phyloP scores from a whole-genome alignment of 2,113 vertebrate genomes.

The Callocephalon fimbriatum region DNA sequence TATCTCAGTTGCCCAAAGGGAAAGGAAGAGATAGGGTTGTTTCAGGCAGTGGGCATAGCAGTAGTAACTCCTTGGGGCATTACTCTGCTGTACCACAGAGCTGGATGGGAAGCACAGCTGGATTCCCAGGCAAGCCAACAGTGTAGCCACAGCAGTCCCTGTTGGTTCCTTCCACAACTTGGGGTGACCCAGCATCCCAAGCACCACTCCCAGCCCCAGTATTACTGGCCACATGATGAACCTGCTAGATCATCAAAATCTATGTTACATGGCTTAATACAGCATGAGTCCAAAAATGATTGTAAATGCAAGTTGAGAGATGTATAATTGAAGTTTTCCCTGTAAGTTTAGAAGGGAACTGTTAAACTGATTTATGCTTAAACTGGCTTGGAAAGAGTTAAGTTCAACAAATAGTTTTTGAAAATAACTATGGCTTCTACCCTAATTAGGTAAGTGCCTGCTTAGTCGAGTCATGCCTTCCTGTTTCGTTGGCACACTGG shows the following conservation, averaged over 20 bases:
- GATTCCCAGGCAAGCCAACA: not conserved
- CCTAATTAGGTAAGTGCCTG: not conserved
- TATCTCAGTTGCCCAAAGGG: not conserved
- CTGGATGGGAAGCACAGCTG: not conserved
- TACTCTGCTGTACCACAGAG: not conserved
- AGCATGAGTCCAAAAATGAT: not conserved
- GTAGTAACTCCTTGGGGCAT: not conserved
- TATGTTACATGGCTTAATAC: not conserved
- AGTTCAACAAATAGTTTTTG: not conserved
- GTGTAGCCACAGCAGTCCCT: not conserved
- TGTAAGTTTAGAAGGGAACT: not conserved
- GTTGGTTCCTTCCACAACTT: not conserved
- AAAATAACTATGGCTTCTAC: not conserved
- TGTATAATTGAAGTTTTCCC: not conserved
- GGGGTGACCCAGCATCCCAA: not conserved
- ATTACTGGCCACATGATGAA: not conserved
- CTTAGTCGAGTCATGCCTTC: not conserved
- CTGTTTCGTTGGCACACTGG: not conserved
- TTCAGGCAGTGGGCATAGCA: not conserved
- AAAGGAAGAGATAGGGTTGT: not conserved
- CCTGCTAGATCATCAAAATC: not conserved
- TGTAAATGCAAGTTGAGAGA: not conserved
- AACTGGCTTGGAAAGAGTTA: not conserved
- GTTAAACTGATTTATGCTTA: not conserved
- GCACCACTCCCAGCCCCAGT: not conserved